Conservation (phyloP, 1,140 invertebrate genomes). For the Atta texana region DNA sequence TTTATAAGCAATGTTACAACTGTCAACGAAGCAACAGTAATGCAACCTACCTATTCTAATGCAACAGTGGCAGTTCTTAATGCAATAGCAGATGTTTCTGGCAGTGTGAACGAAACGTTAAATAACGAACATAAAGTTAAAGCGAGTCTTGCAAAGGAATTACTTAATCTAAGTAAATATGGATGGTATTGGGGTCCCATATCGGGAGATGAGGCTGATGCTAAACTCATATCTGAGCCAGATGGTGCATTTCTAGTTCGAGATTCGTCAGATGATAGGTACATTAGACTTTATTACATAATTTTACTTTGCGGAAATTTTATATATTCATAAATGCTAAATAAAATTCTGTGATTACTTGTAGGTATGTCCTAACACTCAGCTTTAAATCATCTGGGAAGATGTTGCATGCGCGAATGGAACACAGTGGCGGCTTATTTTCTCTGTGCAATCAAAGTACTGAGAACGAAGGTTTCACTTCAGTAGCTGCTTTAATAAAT, state of each 20-base stretch:
- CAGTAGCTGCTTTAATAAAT: constrained; percentile 90
- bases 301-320: constrained; percentile 13
- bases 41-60: neutral
- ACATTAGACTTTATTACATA: neutral
- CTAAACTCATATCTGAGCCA: constrained; percentile 87
- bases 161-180: constrained; percentile 88
- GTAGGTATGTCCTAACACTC: constrained; percentile 88
- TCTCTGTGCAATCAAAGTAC: constrained; percentile 89
- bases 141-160: constrained; percentile 85
- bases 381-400: constrained; percentile 92
- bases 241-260: constrained; percentile 93
- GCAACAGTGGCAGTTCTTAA: neutral
- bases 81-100: neutral
- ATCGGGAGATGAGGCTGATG: constrained; percentile 88
- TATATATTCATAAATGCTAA: constrained; percentile 6
- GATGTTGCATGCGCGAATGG: constrained; percentile 91
- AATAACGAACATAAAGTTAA: constrained; percentile 67
- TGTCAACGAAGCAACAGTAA: neutral
- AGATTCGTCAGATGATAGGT: constrained; percentile 91
- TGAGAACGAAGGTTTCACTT: constrained; percentile 89
- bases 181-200: constrained; percentile 91
- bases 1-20: neutral
- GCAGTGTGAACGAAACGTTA: constrained; percentile 24
- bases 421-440: constrained; percentile 90
- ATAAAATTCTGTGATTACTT: constrained; percentile 67